A percentile compares a stretch with the other conserved stretches of the same genome.
Conservation (phyloP, 2,888 invertebrate species). For the Emmelina monodactyla region DNA sequence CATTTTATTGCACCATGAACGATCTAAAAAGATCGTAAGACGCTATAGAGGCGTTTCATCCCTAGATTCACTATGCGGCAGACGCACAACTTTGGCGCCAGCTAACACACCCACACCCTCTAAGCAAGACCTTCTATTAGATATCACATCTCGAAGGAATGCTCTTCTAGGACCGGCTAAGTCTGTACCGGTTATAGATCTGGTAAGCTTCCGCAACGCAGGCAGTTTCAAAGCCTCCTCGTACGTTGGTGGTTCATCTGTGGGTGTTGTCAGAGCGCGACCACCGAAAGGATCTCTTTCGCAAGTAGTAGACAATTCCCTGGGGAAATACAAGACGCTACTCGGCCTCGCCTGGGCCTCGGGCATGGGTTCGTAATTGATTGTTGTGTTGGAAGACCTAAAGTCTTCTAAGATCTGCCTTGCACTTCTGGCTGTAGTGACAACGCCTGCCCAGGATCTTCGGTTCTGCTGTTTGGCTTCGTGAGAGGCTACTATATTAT, state of each 20-base stretch:
- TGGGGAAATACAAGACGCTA: conserved; percentile 42
- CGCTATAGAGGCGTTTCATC: conserved; percentile 58
- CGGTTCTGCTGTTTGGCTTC: conserved; percentile 49
- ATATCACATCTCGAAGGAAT: conserved; percentile 53
- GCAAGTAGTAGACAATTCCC: conserved; percentile 56
- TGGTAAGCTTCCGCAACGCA: conserved; percentile 61
- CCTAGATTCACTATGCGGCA: conserved; percentile 43
- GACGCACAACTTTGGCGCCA: conserved; percentile 47
- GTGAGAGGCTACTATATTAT: conserved; percentile 37
- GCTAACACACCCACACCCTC: conserved; percentile 55
- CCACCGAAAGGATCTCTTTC: conserved; percentile 70
- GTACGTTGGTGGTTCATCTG: conserved; percentile 68
- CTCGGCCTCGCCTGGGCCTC: conserved; percentile 35
- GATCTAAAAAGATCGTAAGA: conserved; percentile 26
- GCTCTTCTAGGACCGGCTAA: conserved; percentile 56
- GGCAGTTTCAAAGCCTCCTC: conserved; percentile 72
- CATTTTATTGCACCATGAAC: conserved; percentile 48
- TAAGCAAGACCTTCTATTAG: conserved; percentile 55
- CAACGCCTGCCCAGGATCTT: conserved; percentile 52
- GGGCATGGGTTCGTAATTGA: conserved; percentile 43
- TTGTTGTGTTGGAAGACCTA: conserved; percentile 27
- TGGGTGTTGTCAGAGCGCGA: conserved; percentile 60
- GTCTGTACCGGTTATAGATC: conserved; percentile 68
- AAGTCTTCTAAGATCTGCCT: conserved; percentile 54
- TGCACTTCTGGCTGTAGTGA: conserved; percentile 44